These are phyloP conservation scores for Chironomus tepperi DNA, from an alignment of 1,140 invertebrate species.

Conservation along the genomic window DNA sequence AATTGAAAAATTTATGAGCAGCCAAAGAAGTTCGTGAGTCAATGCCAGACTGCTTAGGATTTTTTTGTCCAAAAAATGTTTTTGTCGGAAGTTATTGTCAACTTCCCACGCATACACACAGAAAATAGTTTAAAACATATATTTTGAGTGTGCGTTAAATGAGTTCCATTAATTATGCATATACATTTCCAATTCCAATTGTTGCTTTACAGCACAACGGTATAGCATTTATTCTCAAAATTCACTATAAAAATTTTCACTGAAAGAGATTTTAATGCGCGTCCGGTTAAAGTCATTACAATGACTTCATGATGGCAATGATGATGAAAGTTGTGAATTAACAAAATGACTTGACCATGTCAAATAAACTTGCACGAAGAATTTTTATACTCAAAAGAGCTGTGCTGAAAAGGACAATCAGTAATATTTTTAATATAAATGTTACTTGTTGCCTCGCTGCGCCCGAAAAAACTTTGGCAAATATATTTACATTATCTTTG, in stretches of 20 bases:
- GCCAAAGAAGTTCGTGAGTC: background rate
- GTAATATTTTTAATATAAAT: background rate
- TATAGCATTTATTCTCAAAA: too few relatives aligned
- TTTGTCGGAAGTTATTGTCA: background rate
- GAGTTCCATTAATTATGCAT: conserved; percentile 8
- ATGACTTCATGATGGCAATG: background rate
- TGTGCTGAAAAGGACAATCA: too few relatives aligned
- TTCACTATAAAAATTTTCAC: background rate
- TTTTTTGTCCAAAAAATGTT: background rate
- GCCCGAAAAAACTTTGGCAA: conserved; percentile 6
- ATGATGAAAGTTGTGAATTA: conserved; percentile 12
- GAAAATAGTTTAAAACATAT: background rate
- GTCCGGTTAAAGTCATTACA: background rate
- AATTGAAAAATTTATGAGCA: conserved; percentile 3
- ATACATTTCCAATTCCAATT: background rate
- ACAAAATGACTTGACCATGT: background rate
- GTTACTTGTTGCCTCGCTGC: conserved; percentile 11
- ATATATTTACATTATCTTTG: background rate
- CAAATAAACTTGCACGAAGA: too few relatives aligned
- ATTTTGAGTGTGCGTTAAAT: conserved; percentile 1
- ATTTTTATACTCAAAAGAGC: too few relatives aligned
- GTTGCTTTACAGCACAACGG: background rate
- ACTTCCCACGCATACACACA: conserved; percentile 11
- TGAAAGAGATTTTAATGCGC: conserved; percentile 13
- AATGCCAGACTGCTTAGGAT: background rate